These are phyloP conservation scores for Limulus polyphemus DNA, from an alignment of 2,888 invertebrate species.

Conservation along the genomic window DNA sequence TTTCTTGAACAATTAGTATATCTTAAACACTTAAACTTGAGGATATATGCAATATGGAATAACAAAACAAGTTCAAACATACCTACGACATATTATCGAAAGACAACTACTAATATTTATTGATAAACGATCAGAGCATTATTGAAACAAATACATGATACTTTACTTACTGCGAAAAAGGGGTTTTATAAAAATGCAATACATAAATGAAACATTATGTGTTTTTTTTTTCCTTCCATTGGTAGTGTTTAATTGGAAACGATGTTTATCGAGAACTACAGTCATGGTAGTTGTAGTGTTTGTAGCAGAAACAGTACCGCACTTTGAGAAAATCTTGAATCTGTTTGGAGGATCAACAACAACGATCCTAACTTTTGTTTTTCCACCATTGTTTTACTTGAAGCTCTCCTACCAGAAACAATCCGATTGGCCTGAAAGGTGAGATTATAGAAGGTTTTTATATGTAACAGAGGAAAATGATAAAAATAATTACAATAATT, in stretches of 20 bases:
- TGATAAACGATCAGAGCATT: too few relatives aligned
- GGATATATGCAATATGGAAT: too few relatives aligned
- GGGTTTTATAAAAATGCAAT: too few relatives aligned
- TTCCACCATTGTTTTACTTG: constrained; percentile 68
- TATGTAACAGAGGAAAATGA: too few relatives aligned
- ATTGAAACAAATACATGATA: too few relatives aligned
- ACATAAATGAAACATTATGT: not conserved
- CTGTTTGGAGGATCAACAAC: constrained; percentile 71
- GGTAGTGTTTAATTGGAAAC: constrained; percentile 59
- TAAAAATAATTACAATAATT: too few relatives aligned
- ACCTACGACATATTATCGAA: too few relatives aligned
- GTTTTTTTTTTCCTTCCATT: constrained; percentile 13
- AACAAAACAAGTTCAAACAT: too few relatives aligned
- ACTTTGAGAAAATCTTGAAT: constrained; percentile 74
- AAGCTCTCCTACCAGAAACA: constrained; percentile 46
- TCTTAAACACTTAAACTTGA: too few relatives aligned
- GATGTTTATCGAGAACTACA: constrained; percentile 56
- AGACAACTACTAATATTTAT: too few relatives aligned
- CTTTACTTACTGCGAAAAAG: too few relatives aligned
- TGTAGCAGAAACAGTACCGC: constrained; percentile 66
- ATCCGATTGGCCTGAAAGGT: constrained; percentile 41
- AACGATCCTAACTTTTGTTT: constrained; percentile 67
- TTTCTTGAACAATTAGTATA: too few relatives aligned
- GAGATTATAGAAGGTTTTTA: constrained; percentile 8
- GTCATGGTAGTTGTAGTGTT: constrained; percentile 57